These are phyloP conservation scores for Drosophila fulvimacula DNA, from an alignment of 2,888 invertebrate genomes.

Conservation along the genomic window DNA sequence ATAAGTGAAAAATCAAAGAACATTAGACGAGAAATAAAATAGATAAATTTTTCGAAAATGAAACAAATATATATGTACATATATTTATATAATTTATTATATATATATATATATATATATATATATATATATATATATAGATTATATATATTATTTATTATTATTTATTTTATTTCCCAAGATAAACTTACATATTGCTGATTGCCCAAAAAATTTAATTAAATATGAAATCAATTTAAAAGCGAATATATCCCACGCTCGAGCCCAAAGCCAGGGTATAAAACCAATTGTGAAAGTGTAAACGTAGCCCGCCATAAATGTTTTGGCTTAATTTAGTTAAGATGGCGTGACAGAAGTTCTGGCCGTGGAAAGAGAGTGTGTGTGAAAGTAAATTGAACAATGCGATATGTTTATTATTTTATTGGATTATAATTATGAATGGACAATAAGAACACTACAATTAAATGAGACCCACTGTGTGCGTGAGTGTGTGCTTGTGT, in stretches of 20 bases:
- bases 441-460: slow-evolving; percentile 43
- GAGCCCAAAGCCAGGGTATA: slow-evolving; percentile 1
- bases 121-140: too few species aligned
- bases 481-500: slow-evolving; percentile 37
- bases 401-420: slow-evolving; percentile 78
- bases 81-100: too few species aligned
- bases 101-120: too few species aligned
- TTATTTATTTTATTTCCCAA: too few species aligned
- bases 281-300: slow-evolving; percentile 40
- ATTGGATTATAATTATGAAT: slow-evolving; percentile 78
- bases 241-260: background rate
- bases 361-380: slow-evolving; percentile 60
- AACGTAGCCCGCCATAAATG: slow-evolving; percentile 52
- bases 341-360: slow-evolving; percentile 72
- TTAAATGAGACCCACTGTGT: slow-evolving; percentile 23
- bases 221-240: too few species aligned
- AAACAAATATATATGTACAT: too few species aligned
- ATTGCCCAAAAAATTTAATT: background rate
- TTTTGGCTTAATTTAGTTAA: slow-evolving; percentile 79
- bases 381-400: slow-evolving; percentile 75
- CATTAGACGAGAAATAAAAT: too few species aligned
- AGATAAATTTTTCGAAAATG: too few species aligned
- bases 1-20: too few species aligned
- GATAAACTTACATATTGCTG: background rate
- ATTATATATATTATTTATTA: too few species aligned